Evolutionary conservation across 2,888 invertebrate species (phyloP).

Genomic region (Pherbina coryleti): DNA sequence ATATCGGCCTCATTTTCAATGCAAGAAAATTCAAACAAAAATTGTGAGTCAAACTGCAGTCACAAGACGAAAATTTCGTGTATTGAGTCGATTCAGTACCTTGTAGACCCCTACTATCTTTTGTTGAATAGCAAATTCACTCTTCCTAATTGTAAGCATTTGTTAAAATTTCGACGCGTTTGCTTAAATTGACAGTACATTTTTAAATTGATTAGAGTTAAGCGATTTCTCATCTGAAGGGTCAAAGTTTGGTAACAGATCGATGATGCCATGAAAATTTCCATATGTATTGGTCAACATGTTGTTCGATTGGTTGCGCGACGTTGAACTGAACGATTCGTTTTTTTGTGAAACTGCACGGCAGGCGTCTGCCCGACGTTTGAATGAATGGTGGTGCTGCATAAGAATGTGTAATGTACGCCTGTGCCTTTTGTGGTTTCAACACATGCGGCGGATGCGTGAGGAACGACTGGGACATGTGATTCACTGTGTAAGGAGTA

Average conservation of each 20-base stretch:
- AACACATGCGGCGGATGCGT: no score
- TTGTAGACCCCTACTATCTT: conserved; percentile 37
- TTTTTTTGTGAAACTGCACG: no score
- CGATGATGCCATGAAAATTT: neutral
- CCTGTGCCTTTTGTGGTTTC: no score
- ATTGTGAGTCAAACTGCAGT: conserved; percentile 18
- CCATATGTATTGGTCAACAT: no score
- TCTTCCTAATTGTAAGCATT: neutral
- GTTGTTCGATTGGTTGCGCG: no score
- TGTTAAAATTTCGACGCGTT: neutral
- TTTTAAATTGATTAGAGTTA: neutral
- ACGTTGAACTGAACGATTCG: no score
- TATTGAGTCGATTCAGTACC: neutral
- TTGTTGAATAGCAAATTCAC: neutral
- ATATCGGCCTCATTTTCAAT: conserved; percentile 30
- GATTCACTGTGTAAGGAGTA: no score
- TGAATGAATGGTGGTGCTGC: no score
- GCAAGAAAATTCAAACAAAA: conserved; percentile 16
- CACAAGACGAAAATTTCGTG: neutral
- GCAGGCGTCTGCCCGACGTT: no score
- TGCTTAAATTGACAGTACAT: no score
- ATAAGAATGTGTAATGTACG: no score
- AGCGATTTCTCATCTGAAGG: neutral
- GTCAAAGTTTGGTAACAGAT: neutral
- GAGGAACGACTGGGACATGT: no score